These are phyloP conservation scores for Spinus pinus DNA, from an alignment of 2,797 vertebrate species.

Conservation along the genomic window DNA sequence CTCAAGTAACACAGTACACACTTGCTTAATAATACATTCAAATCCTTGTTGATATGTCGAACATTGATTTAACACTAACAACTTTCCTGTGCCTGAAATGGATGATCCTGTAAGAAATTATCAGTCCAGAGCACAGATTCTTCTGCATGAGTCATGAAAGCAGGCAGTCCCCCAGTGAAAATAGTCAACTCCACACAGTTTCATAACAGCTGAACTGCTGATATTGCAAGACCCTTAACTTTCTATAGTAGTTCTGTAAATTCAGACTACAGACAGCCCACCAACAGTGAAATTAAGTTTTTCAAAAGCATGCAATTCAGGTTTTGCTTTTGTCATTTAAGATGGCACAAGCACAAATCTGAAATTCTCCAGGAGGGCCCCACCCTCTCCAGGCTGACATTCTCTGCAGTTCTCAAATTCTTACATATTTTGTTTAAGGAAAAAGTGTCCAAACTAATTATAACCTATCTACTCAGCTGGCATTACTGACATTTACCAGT, in stretches of 20 bases:
- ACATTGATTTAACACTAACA: neutral
- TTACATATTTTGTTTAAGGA: neutral
- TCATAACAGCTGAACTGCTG: neutral
- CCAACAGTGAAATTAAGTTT: neutral
- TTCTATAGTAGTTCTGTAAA: neutral
- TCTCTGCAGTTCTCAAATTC: neutral
- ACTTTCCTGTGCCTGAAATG: neutral
- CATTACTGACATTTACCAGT: neutral
- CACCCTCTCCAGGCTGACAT: constrained; percentile 3
- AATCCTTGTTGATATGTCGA: neutral
- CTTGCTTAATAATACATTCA: neutral
- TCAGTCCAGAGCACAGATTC: neutral
- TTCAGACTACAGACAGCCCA: neutral
- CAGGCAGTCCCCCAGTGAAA: neutral
- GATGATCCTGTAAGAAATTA: neutral
- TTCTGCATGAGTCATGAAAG: neutral
- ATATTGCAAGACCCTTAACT: neutral
- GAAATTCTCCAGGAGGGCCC: neutral
- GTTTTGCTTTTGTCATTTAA: neutral
- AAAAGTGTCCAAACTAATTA: neutral
- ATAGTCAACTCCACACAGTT: neutral
- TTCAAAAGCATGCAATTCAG: neutral
- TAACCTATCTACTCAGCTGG: neutral
- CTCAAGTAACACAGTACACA: neutral
- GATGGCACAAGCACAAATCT: neutral